phyloP scores from a whole-genome alignment of 2,888 invertebrate genomes.

The Dendrolimus houi region DNA sequence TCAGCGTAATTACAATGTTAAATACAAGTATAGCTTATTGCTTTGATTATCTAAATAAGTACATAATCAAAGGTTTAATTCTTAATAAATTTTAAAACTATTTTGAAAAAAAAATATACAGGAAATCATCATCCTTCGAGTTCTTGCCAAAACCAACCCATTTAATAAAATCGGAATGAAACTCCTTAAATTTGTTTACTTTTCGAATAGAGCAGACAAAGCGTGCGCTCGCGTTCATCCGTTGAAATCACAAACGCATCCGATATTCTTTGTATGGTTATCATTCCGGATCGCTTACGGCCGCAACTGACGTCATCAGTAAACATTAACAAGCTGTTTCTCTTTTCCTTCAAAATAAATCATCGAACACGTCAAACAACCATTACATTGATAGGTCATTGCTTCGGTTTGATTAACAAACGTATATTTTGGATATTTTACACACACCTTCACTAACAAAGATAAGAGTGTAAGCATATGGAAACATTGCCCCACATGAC shows the following conservation, averaged over 20 bases:
- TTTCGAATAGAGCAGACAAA: conserved; percentile 13
- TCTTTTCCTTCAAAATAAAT: conserved; percentile 12
- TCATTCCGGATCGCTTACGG: conserved; percentile 27
- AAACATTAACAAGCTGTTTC: conserved; percentile 15
- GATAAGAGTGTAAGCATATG: too few species aligned
- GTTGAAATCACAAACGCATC: conserved; percentile 20
- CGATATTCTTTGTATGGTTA: conserved; percentile 26
- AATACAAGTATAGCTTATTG: too few species aligned
- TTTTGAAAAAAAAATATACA: too few species aligned
- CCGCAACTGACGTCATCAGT: conserved; percentile 25
- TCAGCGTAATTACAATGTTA: too few species aligned
- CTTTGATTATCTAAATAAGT: too few species aligned
- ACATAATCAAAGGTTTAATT: too few species aligned
- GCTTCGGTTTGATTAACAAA: not conserved
- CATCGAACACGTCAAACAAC: conserved; percentile 9
- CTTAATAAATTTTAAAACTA: too few species aligned
- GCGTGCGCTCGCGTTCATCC: conserved; percentile 3
- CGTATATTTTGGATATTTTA: conserved; percentile 1
- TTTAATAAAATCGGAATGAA: not conserved
- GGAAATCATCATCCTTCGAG: too few species aligned
- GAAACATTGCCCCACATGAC: too few species aligned
- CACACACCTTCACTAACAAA: too few species aligned
- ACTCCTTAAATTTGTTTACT: conserved; percentile 1
- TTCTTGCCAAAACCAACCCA: not conserved
- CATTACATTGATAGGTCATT: conserved; percentile 4